Base-by-base conservation (phyloP, 1,140 invertebrate genomes). In the Pseudomyrmex pallidus region DNA sequence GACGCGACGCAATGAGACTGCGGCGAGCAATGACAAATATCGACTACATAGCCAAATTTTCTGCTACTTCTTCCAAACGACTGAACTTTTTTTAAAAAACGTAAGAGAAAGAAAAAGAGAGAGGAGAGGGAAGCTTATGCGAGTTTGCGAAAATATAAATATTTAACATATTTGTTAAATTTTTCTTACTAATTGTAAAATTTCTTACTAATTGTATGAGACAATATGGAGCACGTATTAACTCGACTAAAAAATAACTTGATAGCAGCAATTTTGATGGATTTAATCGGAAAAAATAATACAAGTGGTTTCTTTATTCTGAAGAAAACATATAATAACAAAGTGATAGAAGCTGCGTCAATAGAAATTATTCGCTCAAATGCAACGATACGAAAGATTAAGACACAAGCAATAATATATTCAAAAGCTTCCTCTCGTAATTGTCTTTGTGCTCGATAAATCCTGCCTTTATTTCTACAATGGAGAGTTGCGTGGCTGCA, bases 381-480 rank as follows among this genome's bases (percentile, higher is more conserved):
- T 84, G 85, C 73, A 87, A 50, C 78, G 82, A 82, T 50, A 59
- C 62, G 80, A 22, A 20, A 48, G 64, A 74, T 35, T 73, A 85
- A 86, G 74, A 92, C 89, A 91, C 92, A 93, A 91, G 91, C 92
- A 92, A 93, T 93, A 92, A 93, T 92, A 35, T 35, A 94, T 93
- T 93, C 92, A 92, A 93, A 94, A 92, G 88, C 74, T 87, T 63
- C 82, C 85, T 89, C 89, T 89, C 82, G 25, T 83, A 83, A 85
- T 74, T 67, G 83, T 86, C 88, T 87, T 87, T 83, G 44, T 86
- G 72, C 87, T 87, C 87, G 89, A 91, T 90, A 83, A 90, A 91
- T 66, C 84, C 87, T 86, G 76, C 85, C 73, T 74, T 72, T 48
- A 20, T 68, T 44, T 72, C 61, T 50, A 46, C 59, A 61, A 44